Base-by-base conservation (phyloP, 64 coral and sea anemone species). In the Dendronephthya gigantea region DNA sequence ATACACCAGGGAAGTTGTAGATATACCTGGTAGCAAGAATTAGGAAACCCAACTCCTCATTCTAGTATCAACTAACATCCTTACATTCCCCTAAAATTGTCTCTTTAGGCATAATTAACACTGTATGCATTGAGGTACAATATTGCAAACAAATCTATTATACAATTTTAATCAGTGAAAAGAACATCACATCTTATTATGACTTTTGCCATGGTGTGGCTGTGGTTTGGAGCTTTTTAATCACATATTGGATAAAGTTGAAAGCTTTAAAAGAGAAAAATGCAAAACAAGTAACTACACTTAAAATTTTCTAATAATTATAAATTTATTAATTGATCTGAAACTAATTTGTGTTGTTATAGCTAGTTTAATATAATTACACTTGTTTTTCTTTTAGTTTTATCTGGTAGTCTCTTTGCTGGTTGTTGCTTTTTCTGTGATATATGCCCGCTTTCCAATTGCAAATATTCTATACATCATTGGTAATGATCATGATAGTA, bases 121-220 rank as follows among this genome's bases (percentile, higher is more conserved):
- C n/a, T 45, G 41, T 45, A 45, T 45, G 41, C 11, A 45, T 45
- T n/a, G n/a, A n/a, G n/a, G n/a, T n/a, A n/a, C n/a, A n/a, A n/a
- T n/a, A n/a, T n/a, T n/a, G 41, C 11, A 45, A 45, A 45, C 11
- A 6, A 45, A 45, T 45, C 4, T 45, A 45, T 45, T 45, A n/a
- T n/a, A n/a, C n/a, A 45, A 45, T 62, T 62, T 62, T 23, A 62
- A 79, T 14, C 36, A 33, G 9, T 79, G 72, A 79, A 79, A 35
- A 35, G n/a, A 79, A 79, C 16, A 34, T 79, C 36, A 39, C 72
- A 36, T 79, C 72, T 12, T 79, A 79, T 79, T 8, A 79, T 17
- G 72, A 79, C 36, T 79, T 79, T 79, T 79, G 72, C 22, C 72
- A 34, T 79, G 72, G 72, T 35, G 17, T 79, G 15, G 72, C 72